Conservation (phyloP, 2,888 invertebrate species). For the Tiphia femorata region DNA sequence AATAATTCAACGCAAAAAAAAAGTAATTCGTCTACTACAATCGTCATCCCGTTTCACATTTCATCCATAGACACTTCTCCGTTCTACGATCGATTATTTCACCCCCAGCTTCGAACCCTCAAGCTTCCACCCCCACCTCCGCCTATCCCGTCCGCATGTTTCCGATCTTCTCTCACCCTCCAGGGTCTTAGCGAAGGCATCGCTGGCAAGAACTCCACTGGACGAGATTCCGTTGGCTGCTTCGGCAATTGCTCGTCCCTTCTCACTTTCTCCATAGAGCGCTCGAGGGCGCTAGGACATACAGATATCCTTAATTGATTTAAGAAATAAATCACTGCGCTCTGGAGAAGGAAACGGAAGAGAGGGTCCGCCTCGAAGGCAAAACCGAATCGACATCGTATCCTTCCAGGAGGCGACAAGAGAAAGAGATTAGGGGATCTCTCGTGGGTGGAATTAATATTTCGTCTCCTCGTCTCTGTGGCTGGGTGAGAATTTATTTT, state of each 20-base stretch:
- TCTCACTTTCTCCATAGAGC: conserved; percentile 3
- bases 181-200: conserved; percentile 10
- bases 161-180: conserved; percentile 27
- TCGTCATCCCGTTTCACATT: too few species aligned
- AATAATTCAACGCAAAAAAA: too few species aligned
- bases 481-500: too few species aligned
- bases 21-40: too few species aligned
- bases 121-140: too few species aligned
- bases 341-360: neutral
- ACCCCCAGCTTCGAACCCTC: too few species aligned
- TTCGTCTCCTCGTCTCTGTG: too few species aligned
- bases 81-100: too few species aligned
- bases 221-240: conserved; percentile 15
- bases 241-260: neutral
- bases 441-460: too few species aligned
- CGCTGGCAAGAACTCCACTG: conserved; percentile 28
- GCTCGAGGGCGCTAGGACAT: conserved; percentile 14
- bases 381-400: neutral
- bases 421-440: neutral
- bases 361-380: neutral
- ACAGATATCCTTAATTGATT: conserved; percentile 44
- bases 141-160: conserved; percentile 30
- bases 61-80: too few species aligned
- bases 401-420: neutral
- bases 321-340: conserved; percentile 39